Conservation (phyloP, 2,113 vertebrate species). For the Corythornis vintsioides region DNA sequence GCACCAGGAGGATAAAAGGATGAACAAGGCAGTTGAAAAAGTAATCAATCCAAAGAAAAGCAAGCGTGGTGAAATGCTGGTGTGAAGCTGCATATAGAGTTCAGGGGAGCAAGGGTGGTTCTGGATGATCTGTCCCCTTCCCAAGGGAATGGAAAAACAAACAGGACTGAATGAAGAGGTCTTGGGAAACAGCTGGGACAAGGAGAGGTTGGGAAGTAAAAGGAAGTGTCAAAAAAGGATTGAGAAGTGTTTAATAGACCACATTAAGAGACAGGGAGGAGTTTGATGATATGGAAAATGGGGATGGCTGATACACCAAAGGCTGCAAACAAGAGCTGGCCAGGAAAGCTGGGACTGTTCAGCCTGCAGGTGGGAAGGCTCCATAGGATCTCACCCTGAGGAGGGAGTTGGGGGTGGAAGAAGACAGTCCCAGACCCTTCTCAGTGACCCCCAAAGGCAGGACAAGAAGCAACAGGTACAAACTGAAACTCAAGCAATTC, state of each 20-base stretch:
- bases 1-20: neutral
- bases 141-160: neutral
- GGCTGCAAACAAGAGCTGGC: neutral
- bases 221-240: neutral
- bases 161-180: neutral
- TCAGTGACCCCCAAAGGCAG: neutral
- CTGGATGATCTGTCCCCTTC: neutral
- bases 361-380: neutral
- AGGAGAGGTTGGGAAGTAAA: neutral
- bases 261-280: neutral
- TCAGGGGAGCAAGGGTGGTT: neutral
- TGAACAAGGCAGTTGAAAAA: constrained; percentile 35
- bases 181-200: neutral
- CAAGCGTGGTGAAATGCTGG: neutral
- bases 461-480: neutral
- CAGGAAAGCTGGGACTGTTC: neutral
- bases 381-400: neutral
- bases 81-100: neutral
- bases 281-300: neutral
- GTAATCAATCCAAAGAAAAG: constrained; percentile 18
- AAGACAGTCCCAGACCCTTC: neutral
- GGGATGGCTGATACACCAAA: neutral
- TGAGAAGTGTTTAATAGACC: neutral
- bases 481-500: neutral
- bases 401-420: too few relatives aligned